Percentiles rank a stretch among this genome's conserved stretches.
These are phyloP conservation scores for Pterobdella sp. DNA, from an alignment of 2,888 invertebrate species.

Conservation along the genomic window DNA sequence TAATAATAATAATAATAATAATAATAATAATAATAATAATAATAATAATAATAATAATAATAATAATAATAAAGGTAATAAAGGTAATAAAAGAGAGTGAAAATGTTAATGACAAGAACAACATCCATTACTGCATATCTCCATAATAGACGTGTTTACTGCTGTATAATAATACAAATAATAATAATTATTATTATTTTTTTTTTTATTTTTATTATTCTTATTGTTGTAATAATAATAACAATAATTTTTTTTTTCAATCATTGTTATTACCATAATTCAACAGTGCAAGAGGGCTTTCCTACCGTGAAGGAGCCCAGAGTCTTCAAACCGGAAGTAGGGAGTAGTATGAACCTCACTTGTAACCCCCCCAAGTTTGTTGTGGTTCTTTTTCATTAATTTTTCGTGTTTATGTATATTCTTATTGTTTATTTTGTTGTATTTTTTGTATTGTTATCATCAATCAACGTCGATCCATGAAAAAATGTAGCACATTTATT, in stretches of 20 bases:
- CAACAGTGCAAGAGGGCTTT: constrained; percentile 25
- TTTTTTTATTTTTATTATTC: neutral
- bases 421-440: neutral
- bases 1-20: neutral
- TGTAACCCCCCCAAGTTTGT: constrained; percentile 54
- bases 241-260: too few relatives aligned
- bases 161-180: too few relatives aligned
- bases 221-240: too few relatives aligned
- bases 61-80: neutral
- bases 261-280: too few relatives aligned
- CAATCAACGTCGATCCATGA: neutral
- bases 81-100: neutral
- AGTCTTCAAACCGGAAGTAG: constrained; percentile 59
- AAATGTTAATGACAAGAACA: too few relatives aligned
- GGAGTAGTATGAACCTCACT: constrained; percentile 75
- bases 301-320: constrained; percentile 28
- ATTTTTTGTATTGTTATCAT: neutral
- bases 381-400: neutral
- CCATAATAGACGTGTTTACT: too few relatives aligned
- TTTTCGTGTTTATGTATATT: neutral
- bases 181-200: neutral
- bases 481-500: neutral
- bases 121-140: too few relatives aligned
- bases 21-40: neutral
- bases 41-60: constrained; percentile 10